Percentiles rank a stretch among this genome's conserved stretches.
Conservation (phyloP, 2,888 invertebrate genomes). For the Fissipunctia ypsillon region DNA sequence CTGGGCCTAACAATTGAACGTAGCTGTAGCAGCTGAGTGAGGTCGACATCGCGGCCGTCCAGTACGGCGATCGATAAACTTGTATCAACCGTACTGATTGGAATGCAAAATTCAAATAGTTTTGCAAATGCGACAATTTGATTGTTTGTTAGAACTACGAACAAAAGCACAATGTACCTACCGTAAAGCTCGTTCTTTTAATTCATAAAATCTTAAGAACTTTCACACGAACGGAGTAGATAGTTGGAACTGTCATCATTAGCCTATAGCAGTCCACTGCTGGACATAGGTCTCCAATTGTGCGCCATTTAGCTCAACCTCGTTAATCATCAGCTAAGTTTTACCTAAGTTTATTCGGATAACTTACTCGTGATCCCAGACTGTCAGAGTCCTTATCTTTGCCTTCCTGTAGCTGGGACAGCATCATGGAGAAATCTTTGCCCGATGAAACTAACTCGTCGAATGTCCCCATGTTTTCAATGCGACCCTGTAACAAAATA, state of each 20-base stretch:
- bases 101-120: slow-evolving; percentile 34
- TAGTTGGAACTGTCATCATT: not conserved
- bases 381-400: slow-evolving; percentile 84
- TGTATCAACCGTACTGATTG: slow-evolving; percentile 27
- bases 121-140: not conserved
- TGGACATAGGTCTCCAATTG: not conserved
- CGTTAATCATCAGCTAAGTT: not conserved
- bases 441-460: slow-evolving; percentile 89
- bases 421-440: slow-evolving; percentile 90
- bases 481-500: slow-evolving; percentile 83
- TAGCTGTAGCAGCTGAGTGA: slow-evolving; percentile 10
- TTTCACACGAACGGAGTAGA: not conserved
- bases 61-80: slow-evolving; percentile 41
- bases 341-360: not conserved
- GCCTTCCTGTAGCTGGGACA: slow-evolving; percentile 84
- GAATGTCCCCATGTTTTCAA: slow-evolving; percentile 91
- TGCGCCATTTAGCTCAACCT: not conserved
- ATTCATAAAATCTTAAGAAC: not conserved
- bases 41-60: slow-evolving; percentile 42
- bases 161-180: not conserved
- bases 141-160: slow-evolving; percentile 6
- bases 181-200: not conserved
- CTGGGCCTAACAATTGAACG: slow-evolving; percentile 23
- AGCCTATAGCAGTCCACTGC: not conserved
- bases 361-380: slow-evolving; percentile 77